Base-by-base conservation (phyloP, 2,113 vertebrate genomes). In the Rafetus swinhoei region DNA sequence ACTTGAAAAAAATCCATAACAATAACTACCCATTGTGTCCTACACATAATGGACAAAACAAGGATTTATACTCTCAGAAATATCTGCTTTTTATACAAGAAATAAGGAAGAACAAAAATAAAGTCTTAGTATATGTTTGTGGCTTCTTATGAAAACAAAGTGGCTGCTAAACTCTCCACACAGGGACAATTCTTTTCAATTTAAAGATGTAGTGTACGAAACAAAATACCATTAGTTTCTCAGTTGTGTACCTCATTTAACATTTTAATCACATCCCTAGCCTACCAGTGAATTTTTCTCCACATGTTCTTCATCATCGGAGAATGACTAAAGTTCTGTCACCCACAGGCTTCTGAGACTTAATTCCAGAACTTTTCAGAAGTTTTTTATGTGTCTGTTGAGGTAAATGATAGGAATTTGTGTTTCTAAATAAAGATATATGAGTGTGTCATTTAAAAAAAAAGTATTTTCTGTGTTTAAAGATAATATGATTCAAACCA, bases 81-180 rank as follows among this genome's bases (percentile, higher is more conserved):
- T 50, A 87, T 29, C 87, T 88, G 0, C 88, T 90, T 95, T 93
- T 91, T 50, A 83, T n/a, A 83, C 32, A 79, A 54, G 18, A 74
- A 91, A 56, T 92, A 84, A 86, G 82, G 80, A 35, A 87, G 60
- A 65, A 32, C 25, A 32, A 65, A 65, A 65, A 65, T 65, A 14
- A 19, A 72, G 79, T 95, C 91, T 88, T 45, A 79, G 16, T 85
- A 59, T 92, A 19, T 94, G 35, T 92, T 89, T 95, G 21, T 85
- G 69, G 92, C 86, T 32, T 92, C 76, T 77, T 82, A 82, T 79
- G 86, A 54, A 84, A 88, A 94, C 76, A 82, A 80, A 90, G 35
- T 54, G 88, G 53, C 19, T 90, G 18, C 24, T 88, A 50, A 86
- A 74, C 86, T 88, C 79, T 93, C 11, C 60, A 83, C 79, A 0